Evolutionary conservation across 2,113 vertebrate genomes (phyloP), one percentile per base, ranked within the genome.

Genomic region (Pipa parva): DNA sequence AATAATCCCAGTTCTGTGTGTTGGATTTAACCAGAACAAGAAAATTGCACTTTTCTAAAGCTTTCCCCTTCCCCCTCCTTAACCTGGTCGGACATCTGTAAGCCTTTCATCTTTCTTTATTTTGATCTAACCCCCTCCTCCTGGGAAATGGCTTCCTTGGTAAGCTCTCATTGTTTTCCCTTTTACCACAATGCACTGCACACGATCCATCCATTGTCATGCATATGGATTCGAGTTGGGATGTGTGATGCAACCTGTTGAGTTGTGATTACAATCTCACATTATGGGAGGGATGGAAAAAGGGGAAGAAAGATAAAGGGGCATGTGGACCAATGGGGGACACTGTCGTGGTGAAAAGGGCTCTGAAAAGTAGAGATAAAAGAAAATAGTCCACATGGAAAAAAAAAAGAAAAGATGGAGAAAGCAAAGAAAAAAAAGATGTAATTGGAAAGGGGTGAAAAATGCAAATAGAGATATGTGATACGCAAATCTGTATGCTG

Each of bases 171-270:
- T 42, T 42, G 39, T 42, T 15, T 42, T 17, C 15, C 5, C n/a
- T 7, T 42, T n/a, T 42, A n/a, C 20, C 20, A n/a, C 28, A 18
- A 28, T 29, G 26, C 52, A 31, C 39, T 36, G 39, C 13, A 49
- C 42, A 29, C 45, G 13, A 62, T 7, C 17, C 57, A 27, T 13
- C 3, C 39, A 21, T 25, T 27, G n/a, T 29, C 21, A 24, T 42
- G 13, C 4, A 15, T 17, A 31, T 15, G 46, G 45, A 1, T 29
- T 18, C 49, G 48, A 36, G 27, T n/a, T 24, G 2, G 58, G 48
- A 46, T n/a, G 18, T 26, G 27, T 57, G 57, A 66, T 66, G 20
- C 29, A 66, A 57, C 51, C 52, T 49, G 36, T 29, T 45, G 51
- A 28, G 9, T n/a, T 46, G 55, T 48, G 21, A 33, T 58, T 31